Evolutionary conservation across 2,113 vertebrate genomes (phyloP), one percentile per base, ranked within the genome.

Genomic region (Todiramphus chloris): DNA sequence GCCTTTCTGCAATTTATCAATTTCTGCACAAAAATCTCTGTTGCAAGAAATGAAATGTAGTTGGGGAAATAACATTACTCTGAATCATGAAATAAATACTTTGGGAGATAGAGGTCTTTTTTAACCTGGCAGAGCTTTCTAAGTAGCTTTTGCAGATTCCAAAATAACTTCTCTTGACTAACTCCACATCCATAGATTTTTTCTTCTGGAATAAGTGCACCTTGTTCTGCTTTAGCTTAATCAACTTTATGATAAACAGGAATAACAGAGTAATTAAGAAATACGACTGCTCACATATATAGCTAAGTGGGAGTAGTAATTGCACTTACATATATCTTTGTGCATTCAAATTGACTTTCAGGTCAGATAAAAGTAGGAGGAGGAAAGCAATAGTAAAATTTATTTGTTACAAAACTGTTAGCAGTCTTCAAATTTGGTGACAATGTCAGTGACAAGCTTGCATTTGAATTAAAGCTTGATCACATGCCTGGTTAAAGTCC

Each of bases 91-190:
- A 70, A 84, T 41, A 62, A 12, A 55, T 63, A 37, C 56, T 85
- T 82, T 63, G 43, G 55, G 77, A 93, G 60, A 43, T 39, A 35
- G 23, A 35, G 9, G 31, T 87, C 82, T 88, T 92, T 89, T 91
- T 67, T 78, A 82, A 43, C 67, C 41, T 41, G 41, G 41, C 53
- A 94, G 33, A 88, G 43, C 79, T 88, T 92, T 86, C 83, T 85
- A 80, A 92, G 64, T 25, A 85, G 74, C 62, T 95, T 85, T 43
- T 75, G 48, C 66, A 75, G 75, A 83, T 86, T 76, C 62, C 35
- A 90, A 16, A 96, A 70, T 92, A 90, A 85, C 74, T 92, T 60
- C 19, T 92, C 62, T 72, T 85, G 46, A 70, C 69, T 93, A 80
- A 56, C 73, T 91, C 44, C 64, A 62, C 35, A 55, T 53, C 50